Evolutionary conservation across 2,888 invertebrate species (phyloP).

Genomic region (Cataglyphis rosenhaueri): DNA sequence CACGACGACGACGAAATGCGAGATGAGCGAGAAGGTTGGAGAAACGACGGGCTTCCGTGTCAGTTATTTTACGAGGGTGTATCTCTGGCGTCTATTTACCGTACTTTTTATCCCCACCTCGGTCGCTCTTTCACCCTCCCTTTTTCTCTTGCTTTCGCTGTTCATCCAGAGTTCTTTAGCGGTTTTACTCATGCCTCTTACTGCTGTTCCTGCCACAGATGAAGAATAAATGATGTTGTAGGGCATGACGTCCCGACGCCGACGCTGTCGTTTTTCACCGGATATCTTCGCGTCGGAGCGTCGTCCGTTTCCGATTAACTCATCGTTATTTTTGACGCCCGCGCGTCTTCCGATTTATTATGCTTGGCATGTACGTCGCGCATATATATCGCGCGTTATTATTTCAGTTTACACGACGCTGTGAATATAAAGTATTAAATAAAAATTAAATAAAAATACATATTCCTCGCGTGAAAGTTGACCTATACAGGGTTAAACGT

Average conservation of each 20-base stretch:
- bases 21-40: constrained; percentile 46
- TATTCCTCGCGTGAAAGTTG: constrained; percentile 1
- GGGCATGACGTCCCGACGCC: constrained; percentile 40
- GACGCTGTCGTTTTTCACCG: constrained; percentile 60
- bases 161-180: constrained; percentile 44
- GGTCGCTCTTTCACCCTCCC: constrained; percentile 12
- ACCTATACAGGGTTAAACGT: not conserved
- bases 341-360: constrained; percentile 16
- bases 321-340: constrained; percentile 30
- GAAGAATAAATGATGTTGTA: constrained; percentile 62
- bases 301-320: constrained; percentile 38
- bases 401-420: constrained; percentile 1
- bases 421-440: not conserved
- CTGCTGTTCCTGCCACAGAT: constrained; percentile 40
- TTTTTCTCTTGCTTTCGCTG: constrained; percentile 24
- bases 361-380: not conserved
- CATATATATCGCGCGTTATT: not conserved
- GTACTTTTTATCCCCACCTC: constrained; percentile 48
- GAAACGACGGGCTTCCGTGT: constrained; percentile 68
- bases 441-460: not conserved
- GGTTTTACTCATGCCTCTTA: constrained; percentile 19
- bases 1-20: constrained; percentile 12
- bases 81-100: constrained; percentile 76
- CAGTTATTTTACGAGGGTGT: constrained; percentile 77
- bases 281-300: constrained; percentile 22